These are phyloP conservation scores for Lasioglossum villosulum DNA, from an alignment of 2,888 invertebrate species.

Conservation along the genomic window DNA sequence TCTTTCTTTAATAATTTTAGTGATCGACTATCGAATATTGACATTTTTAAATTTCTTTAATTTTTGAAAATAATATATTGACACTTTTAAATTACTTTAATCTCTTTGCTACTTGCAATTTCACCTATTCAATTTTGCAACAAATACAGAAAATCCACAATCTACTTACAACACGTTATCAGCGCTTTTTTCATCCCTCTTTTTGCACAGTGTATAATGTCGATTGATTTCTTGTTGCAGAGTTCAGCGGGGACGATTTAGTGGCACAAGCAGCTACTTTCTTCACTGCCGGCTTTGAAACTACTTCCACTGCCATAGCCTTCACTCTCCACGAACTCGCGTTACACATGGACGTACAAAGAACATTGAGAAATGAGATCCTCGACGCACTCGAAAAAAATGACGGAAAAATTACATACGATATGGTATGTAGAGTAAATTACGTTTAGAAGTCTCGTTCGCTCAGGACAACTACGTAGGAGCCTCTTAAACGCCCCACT, in stretches of 20 bases:
- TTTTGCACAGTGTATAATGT: not conserved
- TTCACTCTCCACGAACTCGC: conserved; percentile 77
- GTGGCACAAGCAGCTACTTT: conserved; percentile 76
- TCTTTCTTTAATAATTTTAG: not conserved
- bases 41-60: too few species aligned
- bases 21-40: too few species aligned
- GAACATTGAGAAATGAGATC: conserved; percentile 72
- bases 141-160: too few species aligned
- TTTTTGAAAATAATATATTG: too few species aligned
- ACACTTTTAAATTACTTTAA: too few species aligned
- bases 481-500: too few species aligned
- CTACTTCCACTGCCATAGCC: conserved; percentile 72
- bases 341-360: conserved; percentile 70
- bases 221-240: conserved; percentile 56
- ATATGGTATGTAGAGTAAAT: conserved; percentile 67
- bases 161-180: too few species aligned
- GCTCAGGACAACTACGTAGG: not conserved
- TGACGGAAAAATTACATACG: conserved; percentile 75
- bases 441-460: not conserved
- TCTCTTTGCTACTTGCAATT: too few species aligned
- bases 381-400: conserved; percentile 58
- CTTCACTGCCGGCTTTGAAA: conserved; percentile 79
- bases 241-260: conserved; percentile 76
- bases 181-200: not conserved
- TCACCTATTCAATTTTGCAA: too few species aligned